phyloP scores from a whole-genome alignment of 1,140 invertebrate genomes.

The Zaprionus vittiger region DNA sequence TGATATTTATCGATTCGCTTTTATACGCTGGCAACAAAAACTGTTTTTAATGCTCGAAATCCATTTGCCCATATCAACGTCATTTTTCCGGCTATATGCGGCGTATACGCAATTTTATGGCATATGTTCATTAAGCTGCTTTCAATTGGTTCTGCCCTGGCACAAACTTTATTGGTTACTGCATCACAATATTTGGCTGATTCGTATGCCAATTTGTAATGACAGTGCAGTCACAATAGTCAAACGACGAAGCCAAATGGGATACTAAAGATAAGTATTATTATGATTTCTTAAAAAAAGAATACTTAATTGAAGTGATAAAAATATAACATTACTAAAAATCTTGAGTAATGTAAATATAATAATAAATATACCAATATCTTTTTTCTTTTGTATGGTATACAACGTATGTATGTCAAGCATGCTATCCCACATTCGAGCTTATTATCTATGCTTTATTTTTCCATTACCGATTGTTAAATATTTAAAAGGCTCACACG shows the following conservation, averaged over 20 bases:
- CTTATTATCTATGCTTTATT: conserved; percentile 12
- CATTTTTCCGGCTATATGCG: conserved; percentile 11
- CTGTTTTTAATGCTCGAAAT: conserved; percentile 70
- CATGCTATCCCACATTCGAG: background rate
- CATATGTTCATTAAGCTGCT: conserved; percentile 47
- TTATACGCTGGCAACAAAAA: conserved; percentile 54
- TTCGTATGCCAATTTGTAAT: background rate
- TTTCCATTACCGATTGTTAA: conserved; percentile 31
- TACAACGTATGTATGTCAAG: too few species aligned
- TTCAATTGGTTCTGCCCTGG: conserved; percentile 28
- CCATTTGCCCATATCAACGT: conserved; percentile 47
- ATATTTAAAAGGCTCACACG: conserved; percentile 21
- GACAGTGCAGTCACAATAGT: background rate
- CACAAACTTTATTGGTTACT: background rate
- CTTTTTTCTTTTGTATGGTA: too few species aligned
- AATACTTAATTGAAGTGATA: too few species aligned
- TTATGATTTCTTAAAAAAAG: too few species aligned
- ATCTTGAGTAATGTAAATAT: too few species aligned
- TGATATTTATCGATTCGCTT: conserved; percentile 66
- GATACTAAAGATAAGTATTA: too few species aligned
- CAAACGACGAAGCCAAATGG: background rate
- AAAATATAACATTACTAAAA: too few species aligned
- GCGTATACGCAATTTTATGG: conserved; percentile 60
- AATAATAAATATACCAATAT: too few species aligned
- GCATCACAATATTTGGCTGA: background rate